Evolutionary conservation across 1,140 invertebrate species (phyloP), one percentile per base, ranked within the genome.

Genomic region (Pogonomyrmex californicus): DNA sequence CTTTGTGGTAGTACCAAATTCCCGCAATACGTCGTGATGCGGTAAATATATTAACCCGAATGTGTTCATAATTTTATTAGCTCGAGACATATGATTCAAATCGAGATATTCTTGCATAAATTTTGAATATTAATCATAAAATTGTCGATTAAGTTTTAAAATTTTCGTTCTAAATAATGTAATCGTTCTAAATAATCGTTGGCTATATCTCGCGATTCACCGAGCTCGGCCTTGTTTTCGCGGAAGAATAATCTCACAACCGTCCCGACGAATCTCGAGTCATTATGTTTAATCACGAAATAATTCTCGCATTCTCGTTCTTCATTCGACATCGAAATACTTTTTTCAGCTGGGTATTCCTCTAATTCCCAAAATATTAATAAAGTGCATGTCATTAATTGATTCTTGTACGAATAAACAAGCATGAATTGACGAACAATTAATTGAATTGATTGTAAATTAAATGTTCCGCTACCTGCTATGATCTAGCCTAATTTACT

Each of bases 1-100:
- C n/a, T 14, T 73, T 38, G 70, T 73, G 3, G 60, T 62, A 14
- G 4, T 23, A n/a, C 73, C 62, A 2, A 56, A 41, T n/a, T 76
- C 73, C 9, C 58, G n/a, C 5, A 38, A 2, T 7, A 76, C 73
- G 10, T 6, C 38, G 17, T 85, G 51, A 51, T 70, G 44, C 12
- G 81, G 65, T 54, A 71, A 30, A 30, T 81, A 81, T 2, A 70
- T 10, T 7, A 33, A 9, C 5, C 6, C 23, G 23, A 23, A 23
- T 23, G 23, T 23, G 23, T 23, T 23, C 23, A 23, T 23, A 23
- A 23, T 23, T 23, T 23, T 23, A 23, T 23, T 23, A 23, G 23
- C 23, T 23, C 23, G 23, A 17, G 51, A 54, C 23, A 58, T 58
- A 10, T 58, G 56, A 58, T 58, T 58, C 3, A 58, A 30, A 1